Base-by-base conservation (phyloP, 2,888 invertebrate genomes). In the Acanthacorydalis orientalis region DNA sequence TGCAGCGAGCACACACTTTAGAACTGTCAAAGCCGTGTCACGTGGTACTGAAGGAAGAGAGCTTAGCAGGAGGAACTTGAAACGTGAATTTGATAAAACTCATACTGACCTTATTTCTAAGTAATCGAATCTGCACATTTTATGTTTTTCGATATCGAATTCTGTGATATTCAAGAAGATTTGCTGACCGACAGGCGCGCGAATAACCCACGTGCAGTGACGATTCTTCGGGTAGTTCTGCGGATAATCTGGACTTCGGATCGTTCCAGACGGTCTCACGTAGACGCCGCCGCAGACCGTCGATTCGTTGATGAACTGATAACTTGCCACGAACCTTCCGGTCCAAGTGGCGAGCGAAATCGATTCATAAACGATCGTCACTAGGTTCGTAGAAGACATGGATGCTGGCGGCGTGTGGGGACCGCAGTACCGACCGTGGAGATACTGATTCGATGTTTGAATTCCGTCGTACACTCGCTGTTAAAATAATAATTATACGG, bases 181-280 rank as follows among this genome's bases (percentile, higher is more conserved):
- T 65, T 83, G 85, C 52, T 80, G 79, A 1, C 81, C 84, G 7
- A 68, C 64, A 0, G 77, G 73, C 0, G 77, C 85, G 12, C 72
- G 73, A 48, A 95, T 78, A 0, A 71, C 68, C 92, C 92, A 96
- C n/a, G 68, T 67, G 60, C 95, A 96, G 50, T 84, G 76, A 51
- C 74, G 73, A 53, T 76, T 73, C 2, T 66, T 61, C 3, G 82
- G 79, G 61, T 93, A 95, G 11, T 63, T 57, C 0, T 68, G 56
- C 0, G 93, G 93, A 72, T 80, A 92, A 44, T 77, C 76, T 0
- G 93, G 93, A 6, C 87, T 83, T 54, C 68, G 73, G 10, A 93
- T 70, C 7, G 71, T 62, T 1, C 93, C 95, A 33, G 71, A 72
- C 23, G 72, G 58, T 34, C 78, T 75, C 34, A 74, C 72, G 54